Conservation (phyloP, 2,113 vertebrate species). For the Carassius gibelio region DNA sequence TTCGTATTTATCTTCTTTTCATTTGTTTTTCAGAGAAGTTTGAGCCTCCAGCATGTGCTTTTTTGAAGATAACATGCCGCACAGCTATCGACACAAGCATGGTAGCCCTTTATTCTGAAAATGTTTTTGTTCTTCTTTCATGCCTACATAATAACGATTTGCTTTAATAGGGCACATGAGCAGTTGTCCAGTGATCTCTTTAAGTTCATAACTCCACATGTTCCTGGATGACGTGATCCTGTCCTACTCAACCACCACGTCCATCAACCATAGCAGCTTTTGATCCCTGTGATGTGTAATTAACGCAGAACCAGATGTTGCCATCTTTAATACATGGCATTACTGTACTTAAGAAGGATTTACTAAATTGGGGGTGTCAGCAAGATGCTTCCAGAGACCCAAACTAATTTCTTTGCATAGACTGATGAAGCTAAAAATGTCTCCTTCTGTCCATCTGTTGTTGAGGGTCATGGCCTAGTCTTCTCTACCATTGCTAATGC, state of each 20-base stretch:
- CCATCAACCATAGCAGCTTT: slow-evolving; percentile 35
- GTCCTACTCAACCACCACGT: not conserved
- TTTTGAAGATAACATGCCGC: slow-evolving; percentile 15
- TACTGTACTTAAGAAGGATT: slow-evolving; percentile 53
- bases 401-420: slow-evolving; percentile 48
- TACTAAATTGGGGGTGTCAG: slow-evolving; percentile 51
- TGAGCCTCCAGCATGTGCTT: slow-evolving; percentile 19
- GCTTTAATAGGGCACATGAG: slow-evolving; percentile 3
- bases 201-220: not conserved
- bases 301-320: slow-evolving; percentile 52
- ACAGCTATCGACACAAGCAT: slow-evolving; percentile 9
- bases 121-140: slow-evolving; percentile 4
- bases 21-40: slow-evolving; percentile 27
- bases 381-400: slow-evolving; percentile 39
- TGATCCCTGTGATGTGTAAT: slow-evolving; percentile 52
- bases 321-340: slow-evolving; percentile 51
- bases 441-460: slow-evolving; percentile 46
- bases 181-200: slow-evolving; percentile 10
- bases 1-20: not conserved
- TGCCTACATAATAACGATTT: slow-evolving; percentile 20
- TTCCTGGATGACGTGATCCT: slow-evolving; percentile 17
- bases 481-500: slow-evolving; percentile 46
- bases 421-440: slow-evolving; percentile 43
- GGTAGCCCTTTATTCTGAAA: slow-evolving; percentile 5
- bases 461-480: slow-evolving; percentile 40